Conservation (phyloP, 1,140 invertebrate genomes). For the Drosophila ercepeae region DNA sequence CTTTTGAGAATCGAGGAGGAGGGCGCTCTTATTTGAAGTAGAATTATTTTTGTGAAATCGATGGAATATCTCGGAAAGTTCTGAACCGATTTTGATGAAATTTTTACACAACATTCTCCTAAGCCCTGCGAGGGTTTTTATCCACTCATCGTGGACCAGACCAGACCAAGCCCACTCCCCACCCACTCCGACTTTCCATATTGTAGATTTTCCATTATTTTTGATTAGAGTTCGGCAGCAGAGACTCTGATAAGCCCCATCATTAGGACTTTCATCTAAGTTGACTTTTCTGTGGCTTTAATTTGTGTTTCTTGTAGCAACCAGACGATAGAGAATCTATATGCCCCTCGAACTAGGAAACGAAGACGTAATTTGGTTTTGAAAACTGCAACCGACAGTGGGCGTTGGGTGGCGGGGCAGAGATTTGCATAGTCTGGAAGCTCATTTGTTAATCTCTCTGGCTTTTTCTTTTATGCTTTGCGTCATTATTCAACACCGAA, state of each 20-base stretch:
- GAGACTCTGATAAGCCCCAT: no score
- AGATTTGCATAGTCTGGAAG: constrained; percentile 62
- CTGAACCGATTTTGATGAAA: no score
- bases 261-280: constrained; percentile 14
- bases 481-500: constrained; percentile 75
- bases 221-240: constrained; percentile 59
- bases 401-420: constrained; percentile 53
- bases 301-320: constrained; percentile 5
- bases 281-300: constrained; percentile 31
- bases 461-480: constrained; percentile 6
- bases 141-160: no score
- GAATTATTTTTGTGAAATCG: no score
- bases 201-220: constrained; percentile 77
- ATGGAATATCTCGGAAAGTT: no score
- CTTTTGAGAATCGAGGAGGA: no score
- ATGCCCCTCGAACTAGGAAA: constrained; percentile 6
- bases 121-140: no score
- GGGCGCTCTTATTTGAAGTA: no score
- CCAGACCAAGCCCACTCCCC: no score
- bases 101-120: no score
- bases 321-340: constrained; percentile 17
- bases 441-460: constrained; percentile 72
- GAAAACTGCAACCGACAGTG: constrained; percentile 56
- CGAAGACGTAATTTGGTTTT: constrained; percentile 47
- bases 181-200: constrained; percentile 67